Conservation (phyloP, 1,140 invertebrate species). For the Drosophila tristis region DNA sequence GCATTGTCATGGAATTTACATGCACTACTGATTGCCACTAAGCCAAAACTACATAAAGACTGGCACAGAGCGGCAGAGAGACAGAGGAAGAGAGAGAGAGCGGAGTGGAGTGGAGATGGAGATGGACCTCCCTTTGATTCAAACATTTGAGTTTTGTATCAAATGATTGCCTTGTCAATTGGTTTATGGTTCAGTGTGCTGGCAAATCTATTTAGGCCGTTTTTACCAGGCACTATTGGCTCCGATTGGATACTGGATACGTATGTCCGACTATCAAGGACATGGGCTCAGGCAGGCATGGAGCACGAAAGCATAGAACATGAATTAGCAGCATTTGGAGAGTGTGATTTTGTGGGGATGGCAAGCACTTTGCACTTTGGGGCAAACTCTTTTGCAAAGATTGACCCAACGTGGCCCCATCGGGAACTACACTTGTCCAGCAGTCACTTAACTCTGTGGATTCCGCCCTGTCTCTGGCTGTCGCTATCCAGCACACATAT, state of each 20-base stretch:
- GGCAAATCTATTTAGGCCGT: constrained; percentile 64
- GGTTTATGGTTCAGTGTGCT: constrained; percentile 76
- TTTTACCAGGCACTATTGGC: constrained; percentile 40
- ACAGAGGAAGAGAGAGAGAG: constrained; percentile 4
- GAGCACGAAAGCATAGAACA: neutral
- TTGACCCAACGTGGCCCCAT: neutral
- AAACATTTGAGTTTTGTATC: constrained; percentile 62
- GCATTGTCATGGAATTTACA: constrained; percentile 81
- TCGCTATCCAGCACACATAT: constrained; percentile 35
- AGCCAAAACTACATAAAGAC: constrained; percentile 55
- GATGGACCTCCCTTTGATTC: constrained; percentile 62
- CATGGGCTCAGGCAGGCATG: constrained; percentile 6
- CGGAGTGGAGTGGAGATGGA: neutral
- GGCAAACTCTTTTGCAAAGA: neutral
- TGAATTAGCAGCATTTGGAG: constrained; percentile 4
- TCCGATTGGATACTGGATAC: constrained; percentile 30
- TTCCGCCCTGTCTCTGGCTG: no score
- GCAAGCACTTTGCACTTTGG: neutral
- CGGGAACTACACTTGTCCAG: constrained; percentile 14
- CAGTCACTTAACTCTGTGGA: neutral
- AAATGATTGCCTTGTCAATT: constrained; percentile 79
- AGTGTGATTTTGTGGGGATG: neutral
- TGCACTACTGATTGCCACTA: constrained; percentile 75
- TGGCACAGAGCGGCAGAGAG: neutral
- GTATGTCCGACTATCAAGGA: constrained; percentile 10